Conservation (phyloP, 1,140 invertebrate genomes). For the Cecropterus lyciades region DNA sequence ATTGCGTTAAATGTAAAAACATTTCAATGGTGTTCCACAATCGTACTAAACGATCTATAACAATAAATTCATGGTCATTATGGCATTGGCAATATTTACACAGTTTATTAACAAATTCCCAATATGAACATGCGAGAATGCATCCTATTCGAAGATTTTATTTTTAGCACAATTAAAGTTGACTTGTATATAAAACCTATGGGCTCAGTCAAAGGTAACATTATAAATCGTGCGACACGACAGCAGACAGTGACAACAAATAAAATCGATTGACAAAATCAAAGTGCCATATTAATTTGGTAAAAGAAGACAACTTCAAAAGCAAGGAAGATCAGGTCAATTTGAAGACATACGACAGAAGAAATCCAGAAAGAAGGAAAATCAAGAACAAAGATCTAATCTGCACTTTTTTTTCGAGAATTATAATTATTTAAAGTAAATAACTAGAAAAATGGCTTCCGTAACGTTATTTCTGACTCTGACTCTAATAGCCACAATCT, state of each 20-base stretch:
- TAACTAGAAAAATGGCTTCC: constrained; percentile 56
- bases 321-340: no score
- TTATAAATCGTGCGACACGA: constrained; percentile 37
- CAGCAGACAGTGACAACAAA: constrained; percentile 28
- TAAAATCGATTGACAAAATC: no score
- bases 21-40: constrained; percentile 37
- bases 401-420: no score
- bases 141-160: constrained; percentile 62
- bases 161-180: constrained; percentile 67
- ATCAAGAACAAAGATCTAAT: not conserved
- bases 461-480: constrained; percentile 48
- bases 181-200: constrained; percentile 61
- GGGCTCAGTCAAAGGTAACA: constrained; percentile 35
- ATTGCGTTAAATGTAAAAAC: constrained; percentile 13
- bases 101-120: constrained; percentile 48
- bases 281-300: no score
- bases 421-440: no score
- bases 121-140: constrained; percentile 56
- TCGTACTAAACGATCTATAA: constrained; percentile 58
- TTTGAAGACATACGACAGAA: no score
- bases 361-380: not conserved
- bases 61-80: constrained; percentile 70
- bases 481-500: not conserved
- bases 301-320: not conserved
- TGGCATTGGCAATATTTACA: constrained; percentile 73